A percentile compares a stretch with the other conserved stretches of the same genome.
These are phyloP conservation scores for Aspidiotus destructor DNA, from an alignment of 2,888 invertebrate genomes.

Conservation along the genomic window DNA sequence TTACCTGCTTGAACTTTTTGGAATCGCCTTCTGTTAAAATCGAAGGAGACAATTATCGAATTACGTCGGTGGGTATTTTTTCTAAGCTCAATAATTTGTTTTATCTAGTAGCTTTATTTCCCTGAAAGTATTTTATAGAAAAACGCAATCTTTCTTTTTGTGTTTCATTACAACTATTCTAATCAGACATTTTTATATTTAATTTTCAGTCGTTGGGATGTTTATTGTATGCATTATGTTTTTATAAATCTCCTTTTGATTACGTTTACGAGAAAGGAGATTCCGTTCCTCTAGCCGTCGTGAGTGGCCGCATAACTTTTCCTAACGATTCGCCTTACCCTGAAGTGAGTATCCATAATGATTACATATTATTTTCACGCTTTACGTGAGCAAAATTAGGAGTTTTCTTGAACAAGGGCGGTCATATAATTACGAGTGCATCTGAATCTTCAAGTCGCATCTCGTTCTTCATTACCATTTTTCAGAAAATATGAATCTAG, in stretches of 20 bases:
- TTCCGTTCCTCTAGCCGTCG: constrained; percentile 74
- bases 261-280: constrained; percentile 73
- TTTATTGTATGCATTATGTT: constrained; percentile 72
- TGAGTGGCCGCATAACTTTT: constrained; percentile 62
- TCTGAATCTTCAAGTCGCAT: too few relatives aligned
- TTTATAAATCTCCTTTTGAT: constrained; percentile 77
- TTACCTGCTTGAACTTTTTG: too few relatives aligned
- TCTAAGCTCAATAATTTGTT: not conserved
- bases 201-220: constrained; percentile 67
- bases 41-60: too few relatives aligned
- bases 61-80: too few relatives aligned
- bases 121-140: too few relatives aligned
- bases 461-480: too few relatives aligned
- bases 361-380: constrained; percentile 3
- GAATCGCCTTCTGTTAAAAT: too few relatives aligned
- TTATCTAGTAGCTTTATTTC: too few relatives aligned
- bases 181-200: constrained; percentile 18
- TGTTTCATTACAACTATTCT: not conserved
- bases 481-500: too few relatives aligned
- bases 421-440: too few relatives aligned
- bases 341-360: constrained; percentile 10
- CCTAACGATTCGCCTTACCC: constrained; percentile 42
- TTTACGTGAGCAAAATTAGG: not conserved
- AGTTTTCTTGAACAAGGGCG: not conserved
- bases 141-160: too few relatives aligned